Conservation (phyloP, 1,140 invertebrate species). For the Chelonus insularis region DNA sequence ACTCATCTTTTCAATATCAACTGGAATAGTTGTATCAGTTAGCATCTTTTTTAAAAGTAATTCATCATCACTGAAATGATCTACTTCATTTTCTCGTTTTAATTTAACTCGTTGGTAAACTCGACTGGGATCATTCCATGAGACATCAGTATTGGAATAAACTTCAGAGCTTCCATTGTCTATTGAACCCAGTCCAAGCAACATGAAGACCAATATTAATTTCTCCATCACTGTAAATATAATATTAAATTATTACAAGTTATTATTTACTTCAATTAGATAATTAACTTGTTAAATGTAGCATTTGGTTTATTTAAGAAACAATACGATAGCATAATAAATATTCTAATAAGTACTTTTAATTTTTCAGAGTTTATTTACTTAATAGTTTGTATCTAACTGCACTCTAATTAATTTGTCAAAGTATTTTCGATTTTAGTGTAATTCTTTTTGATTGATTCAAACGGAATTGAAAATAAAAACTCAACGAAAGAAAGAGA, state of each 20-base stretch:
- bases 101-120: background rate
- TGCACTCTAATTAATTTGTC: no score
- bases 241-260: background rate
- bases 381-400: no score
- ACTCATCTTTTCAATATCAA: slow-evolving; percentile 22
- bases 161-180: background rate
- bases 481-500: no score
- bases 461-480: no score
- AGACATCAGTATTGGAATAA: background rate
- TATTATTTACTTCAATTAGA: no score
- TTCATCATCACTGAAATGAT: slow-evolving; percentile 14
- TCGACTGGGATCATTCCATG: background rate
- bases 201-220: background rate
- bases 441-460: no score
- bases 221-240: slow-evolving; percentile 1
- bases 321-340: no score
- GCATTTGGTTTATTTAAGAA: no score
- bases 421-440: no score
- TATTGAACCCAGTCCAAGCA: background rate
- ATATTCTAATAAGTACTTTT: no score
- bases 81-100: background rate
- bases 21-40: slow-evolving; percentile 5
- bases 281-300: no score
- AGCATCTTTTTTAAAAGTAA: slow-evolving; percentile 9
- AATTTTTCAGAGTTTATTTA: no score